Conservation (phyloP, 2,113 vertebrate genomes). For the Colius striatus region DNA sequence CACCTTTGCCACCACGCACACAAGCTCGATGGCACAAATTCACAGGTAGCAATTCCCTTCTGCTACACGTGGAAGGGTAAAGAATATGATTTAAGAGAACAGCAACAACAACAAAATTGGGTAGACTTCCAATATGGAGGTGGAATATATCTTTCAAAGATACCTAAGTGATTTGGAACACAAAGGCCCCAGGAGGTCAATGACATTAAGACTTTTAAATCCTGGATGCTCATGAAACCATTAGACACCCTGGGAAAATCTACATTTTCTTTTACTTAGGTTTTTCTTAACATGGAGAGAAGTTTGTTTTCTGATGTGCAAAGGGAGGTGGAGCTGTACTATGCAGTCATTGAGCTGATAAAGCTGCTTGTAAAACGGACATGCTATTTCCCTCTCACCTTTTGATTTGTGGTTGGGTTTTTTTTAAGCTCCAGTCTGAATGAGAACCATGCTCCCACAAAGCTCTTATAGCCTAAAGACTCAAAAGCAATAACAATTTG, state of each 20-base stretch:
- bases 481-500: neutral
- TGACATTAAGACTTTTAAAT: conserved; percentile 7
- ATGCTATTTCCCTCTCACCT: neutral
- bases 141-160: neutral
- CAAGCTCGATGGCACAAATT: neutral
- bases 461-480: neutral
- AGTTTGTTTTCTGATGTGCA: neutral
- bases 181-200: neutral
- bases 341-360: neutral
- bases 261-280: neutral
- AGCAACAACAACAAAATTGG: neutral
- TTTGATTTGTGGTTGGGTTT: neutral
- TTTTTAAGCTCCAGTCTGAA: neutral
- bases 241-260: neutral
- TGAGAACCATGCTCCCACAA: neutral
- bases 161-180: neutral
- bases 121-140: neutral
- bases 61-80: fast-evolving
- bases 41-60: neutral
- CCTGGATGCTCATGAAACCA: neutral
- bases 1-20: neutral
- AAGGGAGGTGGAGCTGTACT: neutral
- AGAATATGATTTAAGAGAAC: neutral
- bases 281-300: neutral
- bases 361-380: neutral